phyloP scores from a whole-genome alignment of 2,888 invertebrate species.

The Allygus modestus region DNA sequence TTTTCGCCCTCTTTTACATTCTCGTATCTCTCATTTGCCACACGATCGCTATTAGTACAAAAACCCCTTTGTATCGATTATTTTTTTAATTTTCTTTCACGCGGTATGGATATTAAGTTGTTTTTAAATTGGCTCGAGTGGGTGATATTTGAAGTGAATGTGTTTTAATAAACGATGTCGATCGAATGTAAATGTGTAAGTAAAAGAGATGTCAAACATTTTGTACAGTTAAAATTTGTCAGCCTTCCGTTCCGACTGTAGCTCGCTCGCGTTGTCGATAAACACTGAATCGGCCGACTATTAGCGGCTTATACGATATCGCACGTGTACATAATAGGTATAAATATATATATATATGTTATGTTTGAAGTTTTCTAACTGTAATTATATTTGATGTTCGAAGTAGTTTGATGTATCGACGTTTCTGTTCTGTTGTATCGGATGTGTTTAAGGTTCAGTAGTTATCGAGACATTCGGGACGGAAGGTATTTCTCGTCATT shows the following conservation, averaged over 20 bases:
- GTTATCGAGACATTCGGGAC: constrained; percentile 40
- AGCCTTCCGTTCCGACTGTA: constrained; percentile 3
- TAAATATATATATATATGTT: constrained; percentile 49
- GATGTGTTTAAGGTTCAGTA: constrained; percentile 5
- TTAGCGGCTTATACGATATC: neutral
- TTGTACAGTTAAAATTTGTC: constrained; percentile 40
- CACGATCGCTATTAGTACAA: constrained; percentile 36
- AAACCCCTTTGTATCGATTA: constrained; percentile 21
- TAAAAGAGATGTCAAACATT: constrained; percentile 43
- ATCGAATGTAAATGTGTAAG: constrained; percentile 51
- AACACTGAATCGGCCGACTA: neutral
- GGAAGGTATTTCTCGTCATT: constrained; percentile 43
- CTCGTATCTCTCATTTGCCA: constrained; percentile 27
- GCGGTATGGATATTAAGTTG: constrained; percentile 29
- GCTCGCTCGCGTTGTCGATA: neutral
- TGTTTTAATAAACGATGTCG: constrained; percentile 26
- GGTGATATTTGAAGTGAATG: constrained; percentile 42
- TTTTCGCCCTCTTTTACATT: constrained; percentile 38
- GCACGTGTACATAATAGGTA: constrained; percentile 36
- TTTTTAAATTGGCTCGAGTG: constrained; percentile 27
- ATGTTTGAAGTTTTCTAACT: constrained; percentile 53
- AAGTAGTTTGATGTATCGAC: constrained; percentile 36
- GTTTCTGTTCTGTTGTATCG: constrained; percentile 28
- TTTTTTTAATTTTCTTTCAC: constrained; percentile 28
- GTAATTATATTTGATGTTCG: constrained; percentile 43